Percentiles rank a stretch among this genome's conserved stretches.
Evolutionary conservation across 2,113 vertebrate species (phyloP).

Genomic region (Puffinus mauretanicus): DNA sequence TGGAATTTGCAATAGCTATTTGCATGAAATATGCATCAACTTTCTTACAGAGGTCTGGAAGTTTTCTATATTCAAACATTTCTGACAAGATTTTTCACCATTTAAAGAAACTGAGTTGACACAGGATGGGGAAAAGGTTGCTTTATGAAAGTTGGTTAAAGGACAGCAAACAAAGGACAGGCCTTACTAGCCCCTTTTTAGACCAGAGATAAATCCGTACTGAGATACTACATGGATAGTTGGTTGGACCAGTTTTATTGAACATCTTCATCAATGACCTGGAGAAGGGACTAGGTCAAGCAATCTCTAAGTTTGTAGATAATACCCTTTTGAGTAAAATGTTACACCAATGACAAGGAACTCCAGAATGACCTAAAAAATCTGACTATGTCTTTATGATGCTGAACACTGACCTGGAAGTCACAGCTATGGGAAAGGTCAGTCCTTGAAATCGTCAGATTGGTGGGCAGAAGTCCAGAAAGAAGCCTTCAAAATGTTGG

Average conservation of each 20-base stretch:
- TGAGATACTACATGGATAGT: background rate
- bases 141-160: background rate
- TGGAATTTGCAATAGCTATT: background rate
- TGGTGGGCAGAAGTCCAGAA: background rate
- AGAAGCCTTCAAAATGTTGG: background rate
- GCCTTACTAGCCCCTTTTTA: background rate
- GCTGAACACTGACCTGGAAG: background rate
- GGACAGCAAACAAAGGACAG: background rate
- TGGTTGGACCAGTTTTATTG: background rate
- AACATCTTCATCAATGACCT: background rate
- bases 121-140: background rate
- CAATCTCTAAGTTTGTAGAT: background rate
- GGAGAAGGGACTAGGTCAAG: background rate
- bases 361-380: background rate
- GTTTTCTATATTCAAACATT: background rate
- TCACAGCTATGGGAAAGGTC: background rate
- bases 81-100: background rate
- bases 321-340: background rate
- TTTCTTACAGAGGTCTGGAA: background rate
- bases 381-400: background rate
- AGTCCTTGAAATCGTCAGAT: background rate
- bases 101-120: background rate
- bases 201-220: background rate
- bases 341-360: background rate
- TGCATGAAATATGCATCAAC: background rate